Evolutionary conservation across 2,113 vertebrate genomes (phyloP).

Genomic region (Chaetura pelagica): DNA sequence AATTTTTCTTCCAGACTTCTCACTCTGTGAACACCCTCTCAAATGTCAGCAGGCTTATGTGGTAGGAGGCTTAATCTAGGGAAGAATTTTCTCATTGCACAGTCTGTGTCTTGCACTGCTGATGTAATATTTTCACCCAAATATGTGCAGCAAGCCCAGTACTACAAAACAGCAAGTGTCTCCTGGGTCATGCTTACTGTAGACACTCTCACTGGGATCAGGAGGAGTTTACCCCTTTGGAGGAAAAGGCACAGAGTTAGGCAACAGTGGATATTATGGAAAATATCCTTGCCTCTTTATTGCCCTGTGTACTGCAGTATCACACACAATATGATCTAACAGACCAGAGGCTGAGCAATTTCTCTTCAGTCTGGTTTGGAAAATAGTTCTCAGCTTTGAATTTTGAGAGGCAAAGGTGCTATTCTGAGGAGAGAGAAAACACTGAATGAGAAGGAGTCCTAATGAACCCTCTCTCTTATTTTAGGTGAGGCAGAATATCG

Average conservation of each 20-base stretch:
- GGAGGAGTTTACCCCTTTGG: not conserved
- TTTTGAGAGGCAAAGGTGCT: not conserved
- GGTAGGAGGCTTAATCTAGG: not conserved
- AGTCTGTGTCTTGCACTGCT: not conserved
- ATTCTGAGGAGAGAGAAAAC: not conserved
- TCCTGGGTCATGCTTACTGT: not conserved
- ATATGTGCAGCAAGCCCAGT: not conserved
- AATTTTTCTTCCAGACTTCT: conserved; percentile 12
- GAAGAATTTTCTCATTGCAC: not conserved
- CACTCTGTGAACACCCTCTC: conserved; percentile 20
- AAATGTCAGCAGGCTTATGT: conserved; percentile 5
- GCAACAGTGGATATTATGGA: not conserved
- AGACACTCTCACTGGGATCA: not conserved
- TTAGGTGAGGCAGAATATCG: not conserved
- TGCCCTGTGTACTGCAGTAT: not conserved
- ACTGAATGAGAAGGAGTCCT: not conserved
- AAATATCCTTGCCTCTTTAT: not conserved
- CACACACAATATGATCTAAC: not conserved
- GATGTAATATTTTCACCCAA: not conserved
- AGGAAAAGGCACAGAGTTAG: not conserved
- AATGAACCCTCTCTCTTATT: not conserved
- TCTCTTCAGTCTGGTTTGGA: not conserved
- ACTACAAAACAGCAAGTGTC: not conserved
- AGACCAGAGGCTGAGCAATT: not conserved
- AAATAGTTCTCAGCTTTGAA: not conserved